Percentiles rank a stretch among this genome's conserved stretches.
phyloP scores from a whole-genome alignment of 2,797 vertebrate species.

The Cygnus olor region DNA sequence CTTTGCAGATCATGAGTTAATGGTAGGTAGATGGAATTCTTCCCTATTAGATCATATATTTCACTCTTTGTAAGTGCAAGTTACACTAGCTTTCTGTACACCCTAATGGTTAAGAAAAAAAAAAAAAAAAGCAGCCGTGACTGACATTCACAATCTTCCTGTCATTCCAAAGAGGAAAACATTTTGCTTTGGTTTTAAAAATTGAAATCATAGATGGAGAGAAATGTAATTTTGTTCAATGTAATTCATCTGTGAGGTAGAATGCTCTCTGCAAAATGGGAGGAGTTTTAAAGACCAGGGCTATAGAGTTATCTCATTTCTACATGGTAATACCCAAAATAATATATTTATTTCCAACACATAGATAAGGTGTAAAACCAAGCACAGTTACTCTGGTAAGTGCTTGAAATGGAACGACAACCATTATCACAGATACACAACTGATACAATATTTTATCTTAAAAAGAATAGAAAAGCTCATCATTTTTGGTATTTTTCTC shows the following conservation, averaged over 20 bases:
- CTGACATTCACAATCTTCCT: background rate
- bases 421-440: background rate
- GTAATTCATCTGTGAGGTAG: background rate
- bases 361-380: background rate
- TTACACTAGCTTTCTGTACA: background rate
- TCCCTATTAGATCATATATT: background rate
- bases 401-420: background rate
- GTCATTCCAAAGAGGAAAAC: background rate
- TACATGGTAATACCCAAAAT: background rate
- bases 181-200: constrained; percentile 22
- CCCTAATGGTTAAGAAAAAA: background rate
- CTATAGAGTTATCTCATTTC: background rate
- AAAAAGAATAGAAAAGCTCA: background rate
- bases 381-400: background rate
- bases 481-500: background rate
- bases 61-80: background rate
- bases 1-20: background rate
- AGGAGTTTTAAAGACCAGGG: background rate
- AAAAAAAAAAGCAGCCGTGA: background rate
- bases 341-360: background rate
- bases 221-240: background rate
- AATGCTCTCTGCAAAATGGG: background rate
- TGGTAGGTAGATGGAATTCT: background rate
- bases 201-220: background rate
- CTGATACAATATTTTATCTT: background rate